phyloP scores from a whole-genome alignment of 1,140 invertebrate species.

The Centruroides sculpturatus region DNA sequence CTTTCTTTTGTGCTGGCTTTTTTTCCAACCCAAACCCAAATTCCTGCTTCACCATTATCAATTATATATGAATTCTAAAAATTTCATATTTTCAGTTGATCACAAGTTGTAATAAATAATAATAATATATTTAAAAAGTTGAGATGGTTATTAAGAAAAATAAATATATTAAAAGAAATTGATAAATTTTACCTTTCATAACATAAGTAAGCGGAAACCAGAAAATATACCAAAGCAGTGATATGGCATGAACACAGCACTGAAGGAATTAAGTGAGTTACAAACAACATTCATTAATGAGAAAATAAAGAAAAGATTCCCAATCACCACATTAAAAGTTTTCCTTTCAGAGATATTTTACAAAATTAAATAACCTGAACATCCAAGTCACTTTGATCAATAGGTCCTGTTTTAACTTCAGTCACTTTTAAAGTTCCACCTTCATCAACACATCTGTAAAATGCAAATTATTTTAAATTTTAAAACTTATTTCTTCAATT shows the following conservation, averaged over 20 bases:
- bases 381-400: constrained; percentile 59
- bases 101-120: no score
- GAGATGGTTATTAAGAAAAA: no score
- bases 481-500: no score
- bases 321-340: background rate
- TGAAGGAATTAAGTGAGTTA: no score
- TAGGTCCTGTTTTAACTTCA: constrained; percentile 70
- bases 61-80: constrained; percentile 65
- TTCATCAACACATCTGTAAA: constrained; percentile 45
- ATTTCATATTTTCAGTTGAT: background rate
- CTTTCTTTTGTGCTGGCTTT: constrained; percentile 50
- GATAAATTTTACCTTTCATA: no score
- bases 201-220: no score
- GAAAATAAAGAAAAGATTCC: no score
- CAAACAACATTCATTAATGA: no score
- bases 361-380: constrained; percentile 38
- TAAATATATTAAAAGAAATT: no score
- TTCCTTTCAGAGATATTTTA: background rate
- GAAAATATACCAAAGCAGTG: no score
- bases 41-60: constrained; percentile 60
- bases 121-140: no score
- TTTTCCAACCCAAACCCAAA: constrained; percentile 87
- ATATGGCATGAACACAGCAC: no score
- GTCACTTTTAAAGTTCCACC: constrained; percentile 68
- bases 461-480: background rate